Evolutionary conservation across 2,888 invertebrate genomes (phyloP).

Genomic region (Rotaria sp.): DNA sequence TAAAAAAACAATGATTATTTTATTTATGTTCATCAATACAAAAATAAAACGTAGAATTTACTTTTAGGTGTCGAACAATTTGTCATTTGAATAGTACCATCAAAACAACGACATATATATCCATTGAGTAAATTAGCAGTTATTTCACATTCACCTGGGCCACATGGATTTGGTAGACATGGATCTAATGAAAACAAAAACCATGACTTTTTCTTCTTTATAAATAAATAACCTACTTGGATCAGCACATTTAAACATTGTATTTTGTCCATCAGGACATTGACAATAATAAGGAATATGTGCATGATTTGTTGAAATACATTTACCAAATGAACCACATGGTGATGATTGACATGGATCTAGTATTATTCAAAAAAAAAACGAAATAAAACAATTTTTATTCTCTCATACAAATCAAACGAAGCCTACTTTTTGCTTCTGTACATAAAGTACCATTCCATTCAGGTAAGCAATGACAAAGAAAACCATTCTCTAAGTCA

Average conservation of each 20-base stretch:
- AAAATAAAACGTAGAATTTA: not conserved
- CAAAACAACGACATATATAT: constrained; percentile 38
- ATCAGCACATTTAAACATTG: constrained; percentile 15
- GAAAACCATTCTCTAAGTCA: constrained; percentile 37
- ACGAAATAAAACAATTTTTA: not conserved
- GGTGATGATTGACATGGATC: constrained; percentile 37
- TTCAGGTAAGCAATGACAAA: constrained; percentile 35
- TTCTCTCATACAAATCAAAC: not conserved
- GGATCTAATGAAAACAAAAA: not conserved
- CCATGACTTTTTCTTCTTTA: too few species aligned
- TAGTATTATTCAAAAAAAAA: too few species aligned
- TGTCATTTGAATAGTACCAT: constrained; percentile 15
- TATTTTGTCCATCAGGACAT: not conserved
- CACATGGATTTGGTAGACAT: constrained; percentile 38
- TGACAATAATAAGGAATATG: constrained; percentile 20
- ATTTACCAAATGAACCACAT: constrained; percentile 32
- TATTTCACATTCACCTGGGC: constrained; percentile 37
- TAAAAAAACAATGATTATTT: not conserved
- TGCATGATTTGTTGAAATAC: constrained; percentile 24
- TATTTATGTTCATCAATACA: too few species aligned
- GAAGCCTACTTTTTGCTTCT: constrained; percentile 9
- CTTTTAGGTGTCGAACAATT: constrained; percentile 33
- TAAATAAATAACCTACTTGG: not conserved
- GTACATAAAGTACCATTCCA: constrained; percentile 35
- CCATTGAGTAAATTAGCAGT: constrained; percentile 36